Evolutionary conservation across 2,888 invertebrate species (phyloP), one percentile per base, ranked within the genome.

Genomic region (Sipha maydis): DNA sequence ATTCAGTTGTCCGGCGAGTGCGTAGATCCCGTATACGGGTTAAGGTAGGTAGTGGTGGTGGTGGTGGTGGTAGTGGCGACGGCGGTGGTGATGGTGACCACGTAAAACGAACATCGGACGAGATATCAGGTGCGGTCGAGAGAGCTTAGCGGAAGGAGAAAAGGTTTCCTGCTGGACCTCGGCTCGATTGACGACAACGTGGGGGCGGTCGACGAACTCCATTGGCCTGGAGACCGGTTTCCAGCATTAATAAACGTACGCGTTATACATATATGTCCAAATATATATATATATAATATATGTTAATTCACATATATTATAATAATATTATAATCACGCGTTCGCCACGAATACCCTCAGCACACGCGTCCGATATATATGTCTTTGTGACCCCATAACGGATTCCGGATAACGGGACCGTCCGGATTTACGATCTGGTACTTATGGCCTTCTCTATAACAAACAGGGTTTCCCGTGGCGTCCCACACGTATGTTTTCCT

Each of bases 141-240:
- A 11, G 48, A 48, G 48, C 1, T 7, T 0, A 41, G 8, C 41
- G 14, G 48, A 14, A 69, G 69, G 28, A 28, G n/a, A 28, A 11
- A 69, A 69, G n/a, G 25, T 3, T 25, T 25, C 28, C 25, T 28
- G 69, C 69, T 69, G 69, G 38, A 38, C 14, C 75, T 19, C 9
- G 31, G 31, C 61, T 76, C 84, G 83, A 54, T 61, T 34, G 67
- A 71, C 80, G 75, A 88, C 28, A 69, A 34, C 88, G 88, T 88
- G 88, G 80, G 88, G 88, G 88, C 88, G 88, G 88, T 88, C 88
- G 88, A 88, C 88, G 88, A 88, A 88, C 88, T 82, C 88, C 48
- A 41, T 73, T 31, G 79, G 86, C 86, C 79, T 71, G 86, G 75
- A 73, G 80, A 88, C 88, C 88, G 88, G 88, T 88, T 88, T 85